A percentile compares a stretch with the other conserved stretches of the same genome.
Conservation (phyloP, 1,140 invertebrate species). For the Phthorimaea operculella region DNA sequence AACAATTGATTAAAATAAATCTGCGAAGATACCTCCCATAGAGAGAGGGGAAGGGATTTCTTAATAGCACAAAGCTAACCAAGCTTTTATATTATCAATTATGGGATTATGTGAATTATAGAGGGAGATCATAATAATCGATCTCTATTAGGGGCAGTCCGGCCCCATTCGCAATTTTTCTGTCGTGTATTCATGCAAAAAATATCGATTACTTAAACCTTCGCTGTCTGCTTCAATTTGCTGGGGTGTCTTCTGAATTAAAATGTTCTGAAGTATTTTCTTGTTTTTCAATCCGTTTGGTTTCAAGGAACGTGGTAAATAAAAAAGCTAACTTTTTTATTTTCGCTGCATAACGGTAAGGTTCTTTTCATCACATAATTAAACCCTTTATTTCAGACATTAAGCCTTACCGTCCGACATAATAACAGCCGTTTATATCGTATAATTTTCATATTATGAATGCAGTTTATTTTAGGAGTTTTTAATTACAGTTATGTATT, state of each 20-base stretch:
- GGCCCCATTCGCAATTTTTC: constrained; percentile 9
- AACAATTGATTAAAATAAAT: constrained; percentile 48
- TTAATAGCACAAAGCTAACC: constrained; percentile 34
- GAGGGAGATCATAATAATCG: constrained; percentile 42
- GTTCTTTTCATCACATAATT: too few relatives aligned
- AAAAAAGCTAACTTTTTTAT: too few relatives aligned
- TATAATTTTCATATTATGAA: constrained; percentile 17
- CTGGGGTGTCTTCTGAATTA: too few relatives aligned
- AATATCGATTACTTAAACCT: too few relatives aligned
- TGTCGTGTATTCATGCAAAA: background rate
- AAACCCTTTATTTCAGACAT: too few relatives aligned
- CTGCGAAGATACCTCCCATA: constrained; percentile 15
- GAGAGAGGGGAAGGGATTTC: background rate
- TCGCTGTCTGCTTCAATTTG: too few relatives aligned
- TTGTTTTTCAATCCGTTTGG: too few relatives aligned
- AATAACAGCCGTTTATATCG: constrained; percentile 10
- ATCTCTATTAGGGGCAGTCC: constrained; percentile 23
- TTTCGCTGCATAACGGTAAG: too few relatives aligned
- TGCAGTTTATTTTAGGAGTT: constrained; percentile 16
- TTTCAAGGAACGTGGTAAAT: too few relatives aligned
- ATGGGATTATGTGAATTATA: constrained; percentile 43
- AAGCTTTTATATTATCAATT: constrained; percentile 48
- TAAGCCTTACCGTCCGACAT: background rate
- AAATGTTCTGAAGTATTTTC: too few relatives aligned
- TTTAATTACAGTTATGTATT: constrained; percentile 29